Evolutionary conservation across 2,797 vertebrate species (phyloP).

Genomic region (Enteromius unitaeniatus): DNA sequence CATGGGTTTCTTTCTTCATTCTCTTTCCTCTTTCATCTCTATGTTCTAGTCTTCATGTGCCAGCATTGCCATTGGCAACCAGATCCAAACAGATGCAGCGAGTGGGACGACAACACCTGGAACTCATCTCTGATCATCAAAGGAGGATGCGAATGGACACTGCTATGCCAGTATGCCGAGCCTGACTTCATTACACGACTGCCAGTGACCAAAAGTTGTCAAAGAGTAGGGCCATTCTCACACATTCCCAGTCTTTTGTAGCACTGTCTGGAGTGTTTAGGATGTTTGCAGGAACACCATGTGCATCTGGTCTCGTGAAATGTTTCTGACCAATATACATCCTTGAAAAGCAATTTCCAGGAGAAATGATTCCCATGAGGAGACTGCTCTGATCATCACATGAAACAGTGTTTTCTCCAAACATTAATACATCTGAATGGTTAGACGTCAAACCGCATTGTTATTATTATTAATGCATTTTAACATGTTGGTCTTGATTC

Average conservation of each 20-base stretch:
- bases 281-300: conserved; percentile 4
- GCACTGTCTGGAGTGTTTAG: not conserved
- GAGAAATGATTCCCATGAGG: conserved; percentile 24
- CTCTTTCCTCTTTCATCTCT: conserved; percentile 23
- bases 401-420: not conserved
- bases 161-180: not conserved
- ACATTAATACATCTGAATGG: not conserved
- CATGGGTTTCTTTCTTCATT: not conserved
- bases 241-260: not conserved
- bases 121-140: conserved; percentile 17
- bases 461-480: not conserved
- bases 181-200: not conserved
- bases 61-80: conserved; percentile 19
- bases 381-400: not conserved
- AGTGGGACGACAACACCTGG: conserved; percentile 28
- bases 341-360: conserved; percentile 24
- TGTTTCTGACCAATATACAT: conserved; percentile 3
- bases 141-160: conserved; percentile 1
- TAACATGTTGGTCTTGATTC: not conserved
- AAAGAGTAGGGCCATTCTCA: not conserved
- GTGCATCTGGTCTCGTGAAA: conserved; percentile 8
- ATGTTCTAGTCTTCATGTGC: conserved; percentile 10
- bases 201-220: not conserved
- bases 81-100: conserved; percentile 12
- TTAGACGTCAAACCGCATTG: not conserved